phyloP scores from a whole-genome alignment of 2,797 vertebrate species.

The Fistularia tabacaria region DNA sequence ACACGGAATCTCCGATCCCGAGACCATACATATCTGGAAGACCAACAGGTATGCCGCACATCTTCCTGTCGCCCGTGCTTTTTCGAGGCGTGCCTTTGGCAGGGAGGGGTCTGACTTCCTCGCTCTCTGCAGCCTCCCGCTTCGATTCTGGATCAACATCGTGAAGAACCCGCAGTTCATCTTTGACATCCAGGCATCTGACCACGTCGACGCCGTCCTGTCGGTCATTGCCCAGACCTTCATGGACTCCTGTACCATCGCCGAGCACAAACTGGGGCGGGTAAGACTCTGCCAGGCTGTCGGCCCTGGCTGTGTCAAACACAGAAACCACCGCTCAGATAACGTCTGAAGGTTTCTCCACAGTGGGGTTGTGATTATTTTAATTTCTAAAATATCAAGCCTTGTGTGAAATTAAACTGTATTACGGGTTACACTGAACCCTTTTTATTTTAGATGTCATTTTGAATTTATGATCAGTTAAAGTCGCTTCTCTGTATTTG shows the following conservation, averaged over 20 bases:
- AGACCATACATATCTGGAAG: conserved; percentile 98
- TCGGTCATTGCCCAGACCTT: conserved; percentile 97
- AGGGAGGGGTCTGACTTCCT: not conserved
- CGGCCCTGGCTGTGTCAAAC: too few species aligned
- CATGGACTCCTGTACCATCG: conserved; percentile 97
- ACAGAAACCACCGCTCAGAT: too few species aligned
- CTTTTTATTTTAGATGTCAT: too few species aligned
- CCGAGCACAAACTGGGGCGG: conserved; percentile 95
- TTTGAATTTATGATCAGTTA: too few species aligned
- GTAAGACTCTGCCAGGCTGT: conserved; percentile 61
- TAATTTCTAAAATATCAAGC: too few species aligned
- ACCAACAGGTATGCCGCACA: conserved; percentile 85
- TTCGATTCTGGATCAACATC: conserved; percentile 98
- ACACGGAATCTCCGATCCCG: conserved; percentile 86
- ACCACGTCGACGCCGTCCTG: conserved; percentile 92
- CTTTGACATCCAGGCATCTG: conserved; percentile 93
- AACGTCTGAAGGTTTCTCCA: too few species aligned
- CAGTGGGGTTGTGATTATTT: too few species aligned
- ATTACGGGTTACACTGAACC: too few species aligned
- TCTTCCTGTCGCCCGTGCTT: not conserved
- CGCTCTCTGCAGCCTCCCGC: conserved; percentile 79
- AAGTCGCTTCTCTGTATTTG: too few species aligned
- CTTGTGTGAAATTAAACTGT: too few species aligned
- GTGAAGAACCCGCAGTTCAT: conserved; percentile 98
- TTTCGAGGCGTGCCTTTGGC: not conserved